Conservation (phyloP, 2,888 invertebrate species). For the Myathropa florea region DNA sequence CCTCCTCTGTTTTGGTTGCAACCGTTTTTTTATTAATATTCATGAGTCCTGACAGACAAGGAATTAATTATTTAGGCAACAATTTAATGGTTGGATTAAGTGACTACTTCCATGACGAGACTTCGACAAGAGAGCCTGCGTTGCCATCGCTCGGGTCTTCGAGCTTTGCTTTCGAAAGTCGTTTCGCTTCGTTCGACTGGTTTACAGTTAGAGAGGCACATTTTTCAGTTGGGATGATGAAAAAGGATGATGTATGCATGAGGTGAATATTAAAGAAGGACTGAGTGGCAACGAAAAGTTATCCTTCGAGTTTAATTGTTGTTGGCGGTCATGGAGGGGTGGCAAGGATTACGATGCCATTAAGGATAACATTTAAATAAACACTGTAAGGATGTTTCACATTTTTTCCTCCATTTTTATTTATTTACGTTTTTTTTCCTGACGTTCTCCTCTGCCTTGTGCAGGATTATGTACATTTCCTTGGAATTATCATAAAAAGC, state of each 20-base stretch:
- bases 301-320: background rate
- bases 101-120: constrained; percentile 13
- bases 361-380: constrained; percentile 11
- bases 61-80: constrained; percentile 60
- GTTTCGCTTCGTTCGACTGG: background rate
- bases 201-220: background rate
- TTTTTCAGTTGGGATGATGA: background rate
- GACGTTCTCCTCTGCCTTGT: background rate
- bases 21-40: constrained; percentile 45
- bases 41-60: constrained; percentile 38
- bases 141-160: background rate
- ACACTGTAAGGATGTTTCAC: background rate
- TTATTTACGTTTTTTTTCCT: background rate
- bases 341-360: constrained; percentile 15
- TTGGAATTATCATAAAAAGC: background rate
- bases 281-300: constrained; percentile 4
- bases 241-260: constrained; percentile 19
- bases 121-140: background rate
- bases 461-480: background rate
- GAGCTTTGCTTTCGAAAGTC: background rate
- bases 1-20: constrained; percentile 22
- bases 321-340: background rate
- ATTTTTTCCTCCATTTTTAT: background rate
- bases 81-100: constrained; percentile 53
- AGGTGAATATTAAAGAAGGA: constrained; percentile 31